Conservation (phyloP, 2,113 vertebrate genomes). For the Perccottus glenii region DNA sequence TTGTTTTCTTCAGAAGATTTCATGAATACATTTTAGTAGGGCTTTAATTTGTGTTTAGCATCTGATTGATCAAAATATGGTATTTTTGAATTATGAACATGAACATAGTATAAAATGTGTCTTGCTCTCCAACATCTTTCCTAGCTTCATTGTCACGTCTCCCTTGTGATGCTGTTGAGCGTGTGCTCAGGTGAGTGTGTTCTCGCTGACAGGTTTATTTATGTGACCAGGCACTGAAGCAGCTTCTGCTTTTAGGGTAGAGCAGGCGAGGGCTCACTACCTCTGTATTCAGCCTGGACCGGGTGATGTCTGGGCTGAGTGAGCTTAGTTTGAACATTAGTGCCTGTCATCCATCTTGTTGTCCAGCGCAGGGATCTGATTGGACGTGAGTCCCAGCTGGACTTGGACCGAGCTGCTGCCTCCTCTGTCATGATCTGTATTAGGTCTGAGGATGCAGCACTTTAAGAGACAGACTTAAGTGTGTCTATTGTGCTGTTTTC, state of each 20-base stretch:
- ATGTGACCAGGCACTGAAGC: conserved; percentile 78
- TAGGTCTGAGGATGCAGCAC: conserved; percentile 21
- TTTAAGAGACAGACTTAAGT: neutral
- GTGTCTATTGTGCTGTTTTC: neutral
- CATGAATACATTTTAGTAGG: too few species aligned
- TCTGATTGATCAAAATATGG: too few species aligned
- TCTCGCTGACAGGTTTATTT: conserved; percentile 75
- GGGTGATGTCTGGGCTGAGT: conserved; percentile 77
- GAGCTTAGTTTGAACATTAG: conserved; percentile 64
- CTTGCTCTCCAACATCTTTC: too few species aligned
- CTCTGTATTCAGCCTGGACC: conserved; percentile 77
- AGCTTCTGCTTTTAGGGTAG: conserved; percentile 72
- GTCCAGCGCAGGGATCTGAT: conserved; percentile 53
- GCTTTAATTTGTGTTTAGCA: too few species aligned
- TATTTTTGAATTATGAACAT: too few species aligned
- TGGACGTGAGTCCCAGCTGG: conserved; percentile 63
- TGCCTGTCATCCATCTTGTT: conserved; percentile 76
- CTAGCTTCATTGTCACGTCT: conserved; percentile 6
- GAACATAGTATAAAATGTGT: too few species aligned
- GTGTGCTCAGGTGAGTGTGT: conserved; percentile 66
- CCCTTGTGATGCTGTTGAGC: conserved; percentile 32
- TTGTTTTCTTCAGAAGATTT: too few species aligned
- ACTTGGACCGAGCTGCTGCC: conserved; percentile 45
- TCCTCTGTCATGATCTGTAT: conserved; percentile 42
- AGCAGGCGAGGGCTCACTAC: conserved; percentile 65